Base-by-base conservation (phyloP, 1,140 invertebrate species). In the Coenobita brevimanus region DNA sequence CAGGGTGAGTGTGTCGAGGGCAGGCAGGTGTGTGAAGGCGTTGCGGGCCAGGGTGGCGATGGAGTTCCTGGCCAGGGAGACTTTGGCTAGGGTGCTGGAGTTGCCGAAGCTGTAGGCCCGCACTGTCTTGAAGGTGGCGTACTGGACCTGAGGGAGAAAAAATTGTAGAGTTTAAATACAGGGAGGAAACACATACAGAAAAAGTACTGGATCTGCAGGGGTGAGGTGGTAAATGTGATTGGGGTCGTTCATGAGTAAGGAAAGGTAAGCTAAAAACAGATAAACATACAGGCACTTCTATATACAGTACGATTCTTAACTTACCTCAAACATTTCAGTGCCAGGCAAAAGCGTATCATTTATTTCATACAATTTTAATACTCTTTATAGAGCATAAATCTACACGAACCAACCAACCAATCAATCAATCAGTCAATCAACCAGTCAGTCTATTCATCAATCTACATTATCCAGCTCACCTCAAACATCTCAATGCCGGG, bases 21-120 rank as follows among this genome's bases (percentile, higher is more conserved):
- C 96, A 0, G 93, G 93, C 88, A 96, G 93, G 89, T 95, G 94
- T 27, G 95, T 94, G 90, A 97, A 96, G 0, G 96, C 94, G 82
- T 83, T 83, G 27, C 82, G 82, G 4, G 82, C 82, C 4, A 83
- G 50, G 27, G 82, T 83, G 43, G 64, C 41, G 67, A 83, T 83
- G 27, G 82, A 83, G 69, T 83, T 83, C 46, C 82, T 15, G 27
- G 82, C 71, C 30, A 83, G 82, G 0, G 82, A 83, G 2, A 83
- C 94, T 88, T 96, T 94, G 76, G 94, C 93, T 21, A 97, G 92
- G 71, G 94, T 94, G 3, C 94, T 94, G 43, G 96, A 91, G 92
- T 96, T 96, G 1, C 94, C 95, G 89, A 97, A 96, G 1, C 95
- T 94, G 91, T 94, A 95, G 43, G 95, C 93, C 67, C 93, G 92